phyloP scores from a whole-genome alignment of 1,140 invertebrate genomes.

The Homarus americanus region DNA sequence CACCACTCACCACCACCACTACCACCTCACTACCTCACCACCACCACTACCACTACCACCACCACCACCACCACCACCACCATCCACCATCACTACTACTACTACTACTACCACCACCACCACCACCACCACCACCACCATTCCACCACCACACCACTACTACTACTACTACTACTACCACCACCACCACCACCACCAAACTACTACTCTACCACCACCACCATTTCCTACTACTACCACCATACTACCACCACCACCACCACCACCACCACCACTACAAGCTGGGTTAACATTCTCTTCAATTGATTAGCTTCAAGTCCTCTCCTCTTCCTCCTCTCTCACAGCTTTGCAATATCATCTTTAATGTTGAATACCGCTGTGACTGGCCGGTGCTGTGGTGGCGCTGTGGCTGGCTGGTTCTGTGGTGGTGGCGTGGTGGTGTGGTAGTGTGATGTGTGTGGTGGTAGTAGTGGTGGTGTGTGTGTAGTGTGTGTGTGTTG shows the following conservation, averaged over 20 bases:
- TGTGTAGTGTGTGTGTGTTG: background rate
- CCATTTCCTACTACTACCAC: background rate
- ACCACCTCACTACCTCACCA: too few species aligned
- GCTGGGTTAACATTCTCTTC: background rate
- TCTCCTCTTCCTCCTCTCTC: background rate
- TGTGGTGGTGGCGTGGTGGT: background rate
- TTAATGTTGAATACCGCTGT: slow-evolving; percentile 42
- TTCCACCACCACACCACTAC: too few species aligned
- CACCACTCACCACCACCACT: background rate
- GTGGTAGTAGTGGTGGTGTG: background rate
- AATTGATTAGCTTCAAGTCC: background rate
- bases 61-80: background rate
- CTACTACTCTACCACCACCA: background rate
- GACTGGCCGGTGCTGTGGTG: background rate
- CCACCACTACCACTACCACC: background rate
- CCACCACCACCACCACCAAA: background rate
- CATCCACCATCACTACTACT: too few species aligned
- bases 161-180: background rate
- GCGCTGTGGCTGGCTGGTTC: background rate
- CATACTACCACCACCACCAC: background rate
- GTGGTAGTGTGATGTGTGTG: background rate
- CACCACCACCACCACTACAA: background rate
- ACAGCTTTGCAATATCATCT: slow-evolving; percentile 1
- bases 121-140: background rate
- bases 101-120: too few species aligned